Evolutionary conservation across 2,888 invertebrate genomes (phyloP), one percentile per base, ranked within the genome.

Genomic region (Drosophila diplacantha): DNA sequence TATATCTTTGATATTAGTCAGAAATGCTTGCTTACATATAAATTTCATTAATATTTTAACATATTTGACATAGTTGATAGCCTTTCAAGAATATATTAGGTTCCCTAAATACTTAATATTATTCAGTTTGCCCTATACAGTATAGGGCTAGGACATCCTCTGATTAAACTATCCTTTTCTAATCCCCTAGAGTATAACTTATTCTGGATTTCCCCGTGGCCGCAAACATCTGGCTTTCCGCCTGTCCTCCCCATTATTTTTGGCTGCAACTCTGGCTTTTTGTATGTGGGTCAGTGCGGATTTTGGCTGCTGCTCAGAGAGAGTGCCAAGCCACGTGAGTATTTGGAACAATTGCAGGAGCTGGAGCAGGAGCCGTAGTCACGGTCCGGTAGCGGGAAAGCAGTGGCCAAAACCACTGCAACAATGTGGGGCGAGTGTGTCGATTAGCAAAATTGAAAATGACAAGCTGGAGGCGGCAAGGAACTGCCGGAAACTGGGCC

Each of bases 401-500:
- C 18, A 20, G 26, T 38, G 35, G 32, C 32, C 62, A 32, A 43
- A 64, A 46, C 46, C 51, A 34, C 32, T 18, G 35, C 52, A 39
- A 71, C 62, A 80, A 77, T 68, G 60, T 66, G 51, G 61, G 55
- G 34, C 72, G 61, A 76, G 66, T 68, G 61, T 70, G 77, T 74
- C 81, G 81, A 78, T 78, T 83, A 78, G 78, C 67, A 55, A 82
- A 78, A 78, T 78, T 78, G 81, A 78, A 78, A 83, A 81, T 81
- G 78, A 78, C 78, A 81, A 78, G 41, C 57, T 47, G 49, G 61
- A 31, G 38, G 63, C 49, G 34, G n/a, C n/a, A 57, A 35, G 55
- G 41, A 51, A 58, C 22, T 49, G 46, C 38, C 29, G 59, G 41
- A 66, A 71, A 68, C 62, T 66, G 59, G 69, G 59, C 39, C 65